phyloP scores from a whole-genome alignment of 2,113 vertebrate species.

The Poeciliopsis occidentalis region DNA sequence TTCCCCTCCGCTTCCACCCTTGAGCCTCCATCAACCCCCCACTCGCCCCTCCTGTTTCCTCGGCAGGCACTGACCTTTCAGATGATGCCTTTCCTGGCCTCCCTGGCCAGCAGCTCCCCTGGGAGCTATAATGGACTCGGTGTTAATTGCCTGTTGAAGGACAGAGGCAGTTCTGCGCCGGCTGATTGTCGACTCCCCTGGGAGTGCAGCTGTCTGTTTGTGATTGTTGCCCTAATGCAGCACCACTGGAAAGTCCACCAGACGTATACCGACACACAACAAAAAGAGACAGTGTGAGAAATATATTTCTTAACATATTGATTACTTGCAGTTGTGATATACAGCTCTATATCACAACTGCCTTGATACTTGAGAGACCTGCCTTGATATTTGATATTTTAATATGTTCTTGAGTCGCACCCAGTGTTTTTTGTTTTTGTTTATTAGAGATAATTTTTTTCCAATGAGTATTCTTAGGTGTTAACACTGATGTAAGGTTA shows the following conservation, averaged over 20 bases:
- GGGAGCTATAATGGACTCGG: constrained; percentile 85
- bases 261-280: constrained; percentile 35
- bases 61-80: constrained; percentile 85
- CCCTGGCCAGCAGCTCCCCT: constrained; percentile 69
- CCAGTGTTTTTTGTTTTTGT: neutral
- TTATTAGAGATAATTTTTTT: constrained; percentile 22
- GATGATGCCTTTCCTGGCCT: constrained; percentile 79
- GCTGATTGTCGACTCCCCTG: constrained; percentile 84
- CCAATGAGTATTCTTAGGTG: constrained; percentile 51
- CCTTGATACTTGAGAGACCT: neutral
- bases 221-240: constrained; percentile 79
- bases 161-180: constrained; percentile 84
- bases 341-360: neutral
- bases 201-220: constrained; percentile 82
- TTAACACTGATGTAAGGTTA: constrained; percentile 48
- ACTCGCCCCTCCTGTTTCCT: constrained; percentile 71
- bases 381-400: neutral
- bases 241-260: constrained; percentile 57
- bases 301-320: neutral
- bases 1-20: constrained; percentile 48
- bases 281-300: constrained; percentile 15
- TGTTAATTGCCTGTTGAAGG: constrained; percentile 90
- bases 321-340: constrained; percentile 1
- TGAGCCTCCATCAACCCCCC: constrained; percentile 48
- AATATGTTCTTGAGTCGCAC: neutral